These are phyloP conservation scores for Agraylea sexmaculata DNA, from an alignment of 1,140 invertebrate species.

Conservation along the genomic window DNA sequence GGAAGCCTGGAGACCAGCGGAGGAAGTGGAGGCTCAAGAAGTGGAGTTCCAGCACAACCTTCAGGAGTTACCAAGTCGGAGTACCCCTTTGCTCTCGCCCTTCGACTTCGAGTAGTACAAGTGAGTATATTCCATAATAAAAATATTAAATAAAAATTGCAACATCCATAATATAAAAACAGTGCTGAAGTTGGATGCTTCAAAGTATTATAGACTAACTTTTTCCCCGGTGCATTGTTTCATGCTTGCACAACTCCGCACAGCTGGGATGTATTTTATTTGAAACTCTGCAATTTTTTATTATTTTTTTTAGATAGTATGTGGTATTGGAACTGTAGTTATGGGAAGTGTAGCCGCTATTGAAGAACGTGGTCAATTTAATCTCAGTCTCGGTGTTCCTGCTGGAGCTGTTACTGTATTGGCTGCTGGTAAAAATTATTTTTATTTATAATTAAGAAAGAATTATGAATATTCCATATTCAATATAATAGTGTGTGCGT, in stretches of 20 bases:
- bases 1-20: slow-evolving; percentile 19
- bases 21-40: slow-evolving; percentile 18
- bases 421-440: slow-evolving; percentile 11
- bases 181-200: no score
- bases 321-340: slow-evolving; percentile 18
- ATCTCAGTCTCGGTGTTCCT: slow-evolving; percentile 18
- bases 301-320: slow-evolving; percentile 21
- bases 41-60: neutral
- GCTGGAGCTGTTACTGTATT: slow-evolving; percentile 16
- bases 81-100: slow-evolving; percentile 19
- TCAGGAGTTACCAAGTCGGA: slow-evolving; percentile 5
- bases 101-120: slow-evolving; percentile 19
- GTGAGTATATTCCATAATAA: slow-evolving; percentile 13
- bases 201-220: no score
- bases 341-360: slow-evolving; percentile 20
- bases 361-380: slow-evolving; percentile 14
- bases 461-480: no score
- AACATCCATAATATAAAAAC: no score
- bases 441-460: neutral
- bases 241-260: no score
- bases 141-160: no score
- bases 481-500: no score
- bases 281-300: no score
- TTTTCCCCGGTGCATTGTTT: no score
- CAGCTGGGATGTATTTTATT: no score